A percentile compares a stretch with the other conserved stretches of the same genome.
Evolutionary conservation across 2,888 invertebrate species (phyloP).

Genomic region (Ennomos fuscantarius): DNA sequence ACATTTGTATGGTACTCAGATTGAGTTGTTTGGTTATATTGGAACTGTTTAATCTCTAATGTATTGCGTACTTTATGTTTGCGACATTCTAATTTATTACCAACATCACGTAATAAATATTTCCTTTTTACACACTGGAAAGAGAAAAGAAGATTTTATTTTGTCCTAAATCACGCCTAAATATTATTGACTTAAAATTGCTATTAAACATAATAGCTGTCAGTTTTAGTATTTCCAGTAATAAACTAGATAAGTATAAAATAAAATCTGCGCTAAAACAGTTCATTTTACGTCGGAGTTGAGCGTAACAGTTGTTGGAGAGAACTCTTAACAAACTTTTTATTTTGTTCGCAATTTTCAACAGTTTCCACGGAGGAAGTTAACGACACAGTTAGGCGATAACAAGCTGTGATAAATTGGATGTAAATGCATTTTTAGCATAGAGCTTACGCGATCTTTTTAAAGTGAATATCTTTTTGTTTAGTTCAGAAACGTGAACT

Average conservation of each 20-base stretch:
- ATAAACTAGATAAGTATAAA: not conserved
- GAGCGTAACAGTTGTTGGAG: constrained; percentile 9
- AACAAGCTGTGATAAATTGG: constrained; percentile 1
- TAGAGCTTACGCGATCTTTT: too few relatives aligned
- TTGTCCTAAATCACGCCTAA: too few relatives aligned
- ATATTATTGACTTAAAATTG: not conserved
- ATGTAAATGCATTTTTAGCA: constrained; percentile 1
- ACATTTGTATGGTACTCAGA: constrained; percentile 9
- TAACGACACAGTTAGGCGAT: constrained; percentile 4
- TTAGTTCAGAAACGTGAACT: too few relatives aligned
- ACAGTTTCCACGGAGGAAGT: constrained; percentile 8
- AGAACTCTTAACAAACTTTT: constrained; percentile 14
- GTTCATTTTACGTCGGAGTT: constrained; percentile 7
- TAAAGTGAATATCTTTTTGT: too few relatives aligned
- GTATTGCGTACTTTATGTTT: too few relatives aligned
- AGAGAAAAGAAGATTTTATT: too few relatives aligned
- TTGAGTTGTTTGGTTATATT: too few relatives aligned
- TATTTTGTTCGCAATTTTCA: constrained; percentile 14
- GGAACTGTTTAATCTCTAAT: too few relatives aligned
- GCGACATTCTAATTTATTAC: too few relatives aligned
- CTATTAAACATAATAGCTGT: not conserved
- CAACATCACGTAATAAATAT: too few relatives aligned
- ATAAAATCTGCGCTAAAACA: constrained; percentile 10
- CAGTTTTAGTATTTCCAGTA: not conserved
- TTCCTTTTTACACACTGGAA: too few relatives aligned